Base-by-base conservation (phyloP, 2,797 vertebrate species). In the Gallinago stenura region DNA sequence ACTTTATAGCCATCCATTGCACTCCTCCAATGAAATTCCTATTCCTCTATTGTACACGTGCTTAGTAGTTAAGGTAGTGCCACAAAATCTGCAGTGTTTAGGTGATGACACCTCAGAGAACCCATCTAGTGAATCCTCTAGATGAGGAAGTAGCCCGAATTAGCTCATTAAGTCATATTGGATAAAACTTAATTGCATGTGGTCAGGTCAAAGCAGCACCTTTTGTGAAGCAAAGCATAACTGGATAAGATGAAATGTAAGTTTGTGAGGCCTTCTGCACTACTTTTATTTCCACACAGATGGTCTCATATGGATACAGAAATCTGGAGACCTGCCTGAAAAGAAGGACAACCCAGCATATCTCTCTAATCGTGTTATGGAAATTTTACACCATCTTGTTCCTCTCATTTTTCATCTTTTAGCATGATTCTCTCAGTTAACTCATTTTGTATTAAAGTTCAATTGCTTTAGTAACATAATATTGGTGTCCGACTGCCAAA, bases 391-490 rank as follows among this genome's bases (percentile, higher is more conserved):
- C 69, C 45, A 4, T 54, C 53, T 78, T 51, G 35, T 72, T 91
- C 35, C 56, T 78, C 68, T 89, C 90, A 83, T 85, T 83, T 91
- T 87, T 58, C 41, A 8, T 65, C 78, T 80, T 75, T 64, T 53
- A 92, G 26, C 46, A 35, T 37, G 65, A 68, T 62, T 80, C 50
- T 33, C 10, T 86, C 78, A 21, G 60, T 83, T 96, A 2, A 7
- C 48, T 79, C 54, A 45, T 62, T 92, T 65, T 45, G 8, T 69
- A 39, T 90, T 83, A 48, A 69, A 71, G 37, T 64, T 65, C 46
- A 58, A 14, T 72, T 94, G 25, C 58, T 95, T 81, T 50, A 78
- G 84, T 92, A 91, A 93, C 20, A 14, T 83, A 93, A 91, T 93
- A 86, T 62, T 60, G 30, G n/a, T 72, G 25, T 86, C 64, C 2